Evolutionary conservation across 1,140 invertebrate genomes (phyloP), one percentile per base, ranked within the genome.

Genomic region (Drosophila malerkotliana): DNA sequence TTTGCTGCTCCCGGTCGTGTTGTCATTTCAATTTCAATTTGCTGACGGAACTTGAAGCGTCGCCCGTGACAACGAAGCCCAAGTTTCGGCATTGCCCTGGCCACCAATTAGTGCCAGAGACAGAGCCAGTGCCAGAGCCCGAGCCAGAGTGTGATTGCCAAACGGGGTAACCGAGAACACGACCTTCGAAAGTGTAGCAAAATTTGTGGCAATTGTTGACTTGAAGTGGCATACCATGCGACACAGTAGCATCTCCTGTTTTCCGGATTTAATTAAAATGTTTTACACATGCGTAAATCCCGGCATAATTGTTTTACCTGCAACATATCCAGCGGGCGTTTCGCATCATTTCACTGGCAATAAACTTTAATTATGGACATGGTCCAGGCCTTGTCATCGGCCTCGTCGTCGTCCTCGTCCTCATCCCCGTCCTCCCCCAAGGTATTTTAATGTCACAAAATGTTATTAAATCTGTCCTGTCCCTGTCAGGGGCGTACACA

Each of bases 11-110:
- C 44, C n/a, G 60, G 7, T 47, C 41, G 47, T 54, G 48, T 60
- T 79, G 77, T 59, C 74, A 87, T 85, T 85, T 75, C 78, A 78
- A 85, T 87, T 85, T 87, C 82, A 78, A 87, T 84, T 81, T 87
- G 54, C 60, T 81, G 68, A 84, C 81, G 72, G 72, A 84, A 77
- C 58, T 52, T 66, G 68, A 57, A 74, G 66, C 66, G 78, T 74
- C 51, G 56, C 54, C 63, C 63, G 10, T 72, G 60, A 79, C 77
- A 68, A 87, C 77, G 57, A 30, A 49, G 60, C 49, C 55, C 54
- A 80, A 85, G 63, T 83, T 76, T 59, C 21, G 49, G 51, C 66
- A 55, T 47, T 32, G 63, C 73, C 57, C 47, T 64, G 62, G 80
- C 76, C 72, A 80, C 80, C 82, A 85, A 85, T 87, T 87, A 85